Base-by-base conservation (phyloP, 2,113 vertebrate species). In the Ondatra zibethicus region DNA sequence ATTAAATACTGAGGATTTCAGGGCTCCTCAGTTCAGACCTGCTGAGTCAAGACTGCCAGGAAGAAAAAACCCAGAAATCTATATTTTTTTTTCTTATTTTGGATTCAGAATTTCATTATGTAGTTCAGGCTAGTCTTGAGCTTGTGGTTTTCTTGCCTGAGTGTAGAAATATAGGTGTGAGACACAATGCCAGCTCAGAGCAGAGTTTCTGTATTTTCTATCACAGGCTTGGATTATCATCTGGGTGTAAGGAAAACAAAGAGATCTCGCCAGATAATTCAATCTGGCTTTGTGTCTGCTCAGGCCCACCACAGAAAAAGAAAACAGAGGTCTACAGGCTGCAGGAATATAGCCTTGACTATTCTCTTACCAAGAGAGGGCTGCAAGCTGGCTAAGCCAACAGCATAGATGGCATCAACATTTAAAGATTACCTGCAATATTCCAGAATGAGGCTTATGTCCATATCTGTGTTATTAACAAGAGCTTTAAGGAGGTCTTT, bases 341-440 rank as follows among this genome's bases (percentile, higher is more conserved):
- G 25, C 42, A 1, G 1, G n/a, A 12, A 58, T 27, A 85, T 29
- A 27, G 50, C 7, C 87, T 23, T 36, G 81, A 25, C 63, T 52
- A 73, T 13, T 21, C 9, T 14, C 5, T 91, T 80, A 55, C 65
- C 1, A 1, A 12, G 91, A 39, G 78, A 3, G 75, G 75, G 89
- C 97, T 97, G 99, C 98, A 98, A 75, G 39, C 68, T 80, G 91
- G 9, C 1, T 63, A 92, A 75, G 61, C 42, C 25, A 92, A 77
- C 16, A 95, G 12, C 42, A 73, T 45, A 91, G 96, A 42, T 36
- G 75, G 19, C n/a, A 92, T 1, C 58, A 33, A 77, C 91, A 17
- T 55, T 39, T 95, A 73, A 92, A 5, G 91, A 93, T 98, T 98
- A 99, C 99, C 99, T 99, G 99, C 99, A 99, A 95, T 99, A 99